These are phyloP conservation scores for Lytechinus variegatus DNA, from an alignment of 35 echinoderm and acorn worm species.

Conservation along the genomic window DNA sequence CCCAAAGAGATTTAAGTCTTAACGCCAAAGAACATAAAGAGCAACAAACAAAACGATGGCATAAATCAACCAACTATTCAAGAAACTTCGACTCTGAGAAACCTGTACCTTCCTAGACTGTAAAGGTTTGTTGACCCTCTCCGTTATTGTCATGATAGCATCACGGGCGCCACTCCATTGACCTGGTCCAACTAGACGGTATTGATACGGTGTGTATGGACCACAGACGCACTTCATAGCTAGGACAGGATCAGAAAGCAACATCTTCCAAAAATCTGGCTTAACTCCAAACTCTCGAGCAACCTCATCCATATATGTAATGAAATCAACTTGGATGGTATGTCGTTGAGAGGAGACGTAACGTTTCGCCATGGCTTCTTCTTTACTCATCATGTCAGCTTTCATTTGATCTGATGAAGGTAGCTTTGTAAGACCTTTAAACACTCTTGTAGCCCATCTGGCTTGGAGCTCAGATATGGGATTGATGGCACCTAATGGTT, in stretches of 20 bases:
- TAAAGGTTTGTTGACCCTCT: constrained; percentile 68
- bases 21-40: neutral
- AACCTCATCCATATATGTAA: constrained; percentile 81
- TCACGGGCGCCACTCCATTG: constrained; percentile 83
- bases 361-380: constrained; percentile 63
- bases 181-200: constrained; percentile 84
- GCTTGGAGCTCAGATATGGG: constrained; percentile 89
- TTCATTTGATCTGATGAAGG: constrained; percentile 67
- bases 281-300: constrained; percentile 76
- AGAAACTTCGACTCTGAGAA: neutral
- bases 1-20: neutral
- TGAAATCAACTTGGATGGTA: constrained; percentile 87
- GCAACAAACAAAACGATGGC: neutral
- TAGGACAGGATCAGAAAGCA: constrained; percentile 67
- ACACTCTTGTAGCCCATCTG: constrained; percentile 82
- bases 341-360: constrained; percentile 84
- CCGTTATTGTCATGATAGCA: constrained; percentile 70
- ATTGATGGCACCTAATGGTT: constrained; percentile 78
- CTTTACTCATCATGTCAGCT: constrained; percentile 55
- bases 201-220: constrained; percentile 82
- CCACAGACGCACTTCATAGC: constrained; percentile 72
- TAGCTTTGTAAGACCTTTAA: constrained; percentile 63
- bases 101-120: constrained; percentile 56
- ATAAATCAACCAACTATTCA: neutral
- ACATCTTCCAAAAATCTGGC: constrained; percentile 75